Percentiles rank a stretch among this genome's conserved stretches.
These are phyloP conservation scores for Pristis pectinata DNA, from an alignment of 2,797 vertebrate species.

Conservation along the genomic window DNA sequence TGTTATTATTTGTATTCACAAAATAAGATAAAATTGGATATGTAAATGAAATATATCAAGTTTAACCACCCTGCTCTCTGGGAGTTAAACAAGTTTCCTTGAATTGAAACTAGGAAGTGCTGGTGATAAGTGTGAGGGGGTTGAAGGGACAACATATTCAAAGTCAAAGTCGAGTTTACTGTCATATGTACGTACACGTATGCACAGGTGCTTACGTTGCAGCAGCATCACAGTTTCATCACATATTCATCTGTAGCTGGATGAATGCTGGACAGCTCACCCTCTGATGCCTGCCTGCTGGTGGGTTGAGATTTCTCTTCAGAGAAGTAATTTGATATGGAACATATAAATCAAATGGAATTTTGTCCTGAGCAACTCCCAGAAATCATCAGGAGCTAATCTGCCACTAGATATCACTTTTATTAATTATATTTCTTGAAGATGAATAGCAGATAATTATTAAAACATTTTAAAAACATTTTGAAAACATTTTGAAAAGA, in stretches of 20 bases:
- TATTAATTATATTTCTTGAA: neutral
- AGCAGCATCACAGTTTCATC: too few species aligned
- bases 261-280: neutral
- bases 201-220: too few species aligned
- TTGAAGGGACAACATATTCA: neutral
- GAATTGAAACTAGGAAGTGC: neutral
- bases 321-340: neutral
- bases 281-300: neutral
- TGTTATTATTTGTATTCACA: neutral
- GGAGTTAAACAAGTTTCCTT: neutral
- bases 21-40: neutral
- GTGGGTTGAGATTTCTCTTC: neutral
- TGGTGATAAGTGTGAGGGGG: too few species aligned
- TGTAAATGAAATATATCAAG: neutral
- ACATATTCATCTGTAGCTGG: neutral
- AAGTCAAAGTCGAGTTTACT: too few species aligned
- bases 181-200: too few species aligned
- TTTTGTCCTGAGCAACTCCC: neutral
- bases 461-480: neutral
- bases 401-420: neutral
- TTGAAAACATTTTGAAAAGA: neutral
- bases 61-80: neutral
- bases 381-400: neutral
- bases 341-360: neutral
- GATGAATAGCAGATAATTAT: neutral